Evolutionary conservation across 2,113 vertebrate genomes (phyloP).

Genomic region (Antigone vipio): DNA sequence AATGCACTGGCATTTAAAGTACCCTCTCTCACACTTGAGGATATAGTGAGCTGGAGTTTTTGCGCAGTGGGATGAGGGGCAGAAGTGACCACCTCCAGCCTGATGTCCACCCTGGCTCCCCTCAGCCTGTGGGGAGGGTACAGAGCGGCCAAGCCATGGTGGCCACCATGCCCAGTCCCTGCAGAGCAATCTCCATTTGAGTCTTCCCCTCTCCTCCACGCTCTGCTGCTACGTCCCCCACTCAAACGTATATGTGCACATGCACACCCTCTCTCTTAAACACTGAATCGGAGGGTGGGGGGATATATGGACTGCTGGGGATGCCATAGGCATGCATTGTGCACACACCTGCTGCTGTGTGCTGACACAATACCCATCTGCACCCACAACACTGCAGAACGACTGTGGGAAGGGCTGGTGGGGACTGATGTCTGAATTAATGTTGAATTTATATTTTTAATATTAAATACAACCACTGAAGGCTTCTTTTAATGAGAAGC

Average conservation of each 20-base stretch:
- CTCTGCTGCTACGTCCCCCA: rapidly evolving
- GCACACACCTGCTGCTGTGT: not conserved
- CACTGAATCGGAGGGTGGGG: not conserved
- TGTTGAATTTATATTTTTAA: not conserved
- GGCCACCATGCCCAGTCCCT: not conserved
- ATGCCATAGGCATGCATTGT: not conserved
- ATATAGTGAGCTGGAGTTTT: rapidly evolving
- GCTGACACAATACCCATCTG: not conserved
- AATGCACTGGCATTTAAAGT: not conserved
- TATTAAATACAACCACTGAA: not conserved
- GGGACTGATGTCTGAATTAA: not conserved
- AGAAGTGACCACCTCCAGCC: not conserved
- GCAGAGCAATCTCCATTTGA: not conserved
- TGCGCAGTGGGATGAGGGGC: not conserved
- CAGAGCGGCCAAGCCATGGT: too few relatives aligned
- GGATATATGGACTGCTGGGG: not conserved
- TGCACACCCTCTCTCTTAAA: not conserved
- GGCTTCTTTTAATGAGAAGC: not conserved
- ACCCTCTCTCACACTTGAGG: not conserved
- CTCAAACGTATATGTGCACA: rapidly evolving
- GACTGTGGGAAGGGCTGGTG: not conserved
- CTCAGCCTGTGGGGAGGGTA: not conserved
- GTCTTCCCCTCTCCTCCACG: not conserved
- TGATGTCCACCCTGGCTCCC: not conserved
- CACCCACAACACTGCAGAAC: not conserved